Conservation (phyloP, 2,888 invertebrate genomes). For the Eucera pruinosa region DNA sequence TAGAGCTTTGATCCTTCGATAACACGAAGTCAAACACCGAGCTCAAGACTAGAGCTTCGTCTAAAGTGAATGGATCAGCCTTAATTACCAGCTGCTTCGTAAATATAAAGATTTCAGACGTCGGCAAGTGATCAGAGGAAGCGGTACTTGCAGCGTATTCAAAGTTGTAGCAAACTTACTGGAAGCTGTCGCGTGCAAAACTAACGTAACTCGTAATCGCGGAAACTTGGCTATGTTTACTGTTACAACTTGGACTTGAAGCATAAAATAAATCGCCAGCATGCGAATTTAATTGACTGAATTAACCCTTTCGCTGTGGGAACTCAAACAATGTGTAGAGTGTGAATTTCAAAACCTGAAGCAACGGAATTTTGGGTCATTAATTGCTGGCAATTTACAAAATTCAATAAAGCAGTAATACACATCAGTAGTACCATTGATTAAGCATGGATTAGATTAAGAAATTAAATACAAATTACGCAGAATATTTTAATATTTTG, state of each 20-base stretch:
- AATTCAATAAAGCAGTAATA: no score
- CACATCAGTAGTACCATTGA: no score
- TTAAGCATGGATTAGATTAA: no score
- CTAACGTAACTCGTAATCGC: not conserved
- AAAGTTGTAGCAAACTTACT: not conserved
- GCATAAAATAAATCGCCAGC: conserved; percentile 4
- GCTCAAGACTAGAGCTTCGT: not conserved
- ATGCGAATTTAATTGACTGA: conserved; percentile 31
- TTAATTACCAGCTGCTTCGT: conserved; percentile 19
- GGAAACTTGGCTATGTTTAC: conserved; percentile 27
- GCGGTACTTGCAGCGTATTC: not conserved
- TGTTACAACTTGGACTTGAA: conserved; percentile 18
- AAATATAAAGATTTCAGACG: conserved; percentile 31
- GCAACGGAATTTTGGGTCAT: no score
- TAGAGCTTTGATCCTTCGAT: not conserved
- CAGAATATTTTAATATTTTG: no score
- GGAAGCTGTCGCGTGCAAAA: not conserved
- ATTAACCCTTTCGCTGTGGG: no score
- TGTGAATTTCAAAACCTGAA: no score
- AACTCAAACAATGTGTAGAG: no score
- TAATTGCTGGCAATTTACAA: no score
- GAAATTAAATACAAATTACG: no score
- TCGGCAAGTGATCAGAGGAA: not conserved
- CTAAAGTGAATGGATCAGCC: not conserved
- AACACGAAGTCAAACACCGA: not conserved